These are phyloP conservation scores for Eulemur macaco DNA, from an alignment of 2,113 vertebrate species.

Conservation along the genomic window DNA sequence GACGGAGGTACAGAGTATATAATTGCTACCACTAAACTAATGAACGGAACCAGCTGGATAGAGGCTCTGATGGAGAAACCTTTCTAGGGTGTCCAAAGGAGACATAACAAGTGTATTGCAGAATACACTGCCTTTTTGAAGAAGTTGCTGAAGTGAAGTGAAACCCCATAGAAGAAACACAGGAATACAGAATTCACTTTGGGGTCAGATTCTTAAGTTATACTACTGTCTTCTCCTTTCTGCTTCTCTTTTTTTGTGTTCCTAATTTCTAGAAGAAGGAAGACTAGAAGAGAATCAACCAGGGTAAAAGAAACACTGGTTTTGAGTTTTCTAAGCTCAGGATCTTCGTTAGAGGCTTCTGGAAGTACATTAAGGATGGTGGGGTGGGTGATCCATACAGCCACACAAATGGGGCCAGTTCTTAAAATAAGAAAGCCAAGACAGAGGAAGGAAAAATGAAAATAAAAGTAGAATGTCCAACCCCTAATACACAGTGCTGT, in stretches of 20 bases:
- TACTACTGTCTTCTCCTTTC: neutral
- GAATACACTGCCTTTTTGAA: neutral
- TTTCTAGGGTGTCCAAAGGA: constrained; percentile 23
- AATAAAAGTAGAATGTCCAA: neutral
- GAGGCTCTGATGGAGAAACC: constrained; percentile 96
- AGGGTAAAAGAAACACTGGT: neutral
- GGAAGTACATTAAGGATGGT: neutral
- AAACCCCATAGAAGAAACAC: neutral
- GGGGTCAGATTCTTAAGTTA: neutral
- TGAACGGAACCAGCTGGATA: constrained; percentile 96
- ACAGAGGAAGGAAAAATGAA: neutral
- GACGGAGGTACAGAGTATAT: constrained; percentile 97
- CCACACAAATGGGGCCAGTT: neutral
- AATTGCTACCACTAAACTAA: constrained; percentile 96
- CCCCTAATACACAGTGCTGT: neutral
- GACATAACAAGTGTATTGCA: neutral
- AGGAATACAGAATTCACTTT: neutral
- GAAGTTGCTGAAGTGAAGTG: neutral
- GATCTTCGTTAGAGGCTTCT: neutral
- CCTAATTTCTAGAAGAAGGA: neutral
- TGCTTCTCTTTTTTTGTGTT: neutral
- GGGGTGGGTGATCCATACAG: neutral
- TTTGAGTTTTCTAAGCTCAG: neutral
- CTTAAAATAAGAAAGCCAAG: neutral
- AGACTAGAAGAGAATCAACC: neutral